These are phyloP conservation scores for Rhinoptilus africanus DNA, from an alignment of 2,113 vertebrate species.

Conservation along the genomic window DNA sequence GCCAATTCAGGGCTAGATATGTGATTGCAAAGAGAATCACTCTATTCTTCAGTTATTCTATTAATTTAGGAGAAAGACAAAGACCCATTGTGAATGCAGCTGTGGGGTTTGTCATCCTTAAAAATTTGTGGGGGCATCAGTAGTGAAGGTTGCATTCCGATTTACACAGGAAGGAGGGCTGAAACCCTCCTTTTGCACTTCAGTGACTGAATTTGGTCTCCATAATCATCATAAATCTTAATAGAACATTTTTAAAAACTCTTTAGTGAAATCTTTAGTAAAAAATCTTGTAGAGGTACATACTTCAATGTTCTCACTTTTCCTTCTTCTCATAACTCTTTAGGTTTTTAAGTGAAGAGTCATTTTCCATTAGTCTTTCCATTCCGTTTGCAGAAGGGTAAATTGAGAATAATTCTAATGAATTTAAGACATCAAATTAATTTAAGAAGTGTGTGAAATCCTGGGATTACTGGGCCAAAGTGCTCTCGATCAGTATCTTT, in stretches of 20 bases:
- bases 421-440: background rate
- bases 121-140: background rate
- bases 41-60: background rate
- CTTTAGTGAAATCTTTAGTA: background rate
- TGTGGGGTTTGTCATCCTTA: background rate
- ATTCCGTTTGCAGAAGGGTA: background rate
- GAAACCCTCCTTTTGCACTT: background rate
- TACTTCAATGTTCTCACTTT: background rate
- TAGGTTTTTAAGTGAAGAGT: background rate
- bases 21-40: background rate
- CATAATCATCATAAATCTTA: background rate
- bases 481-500: background rate
- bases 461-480: background rate
- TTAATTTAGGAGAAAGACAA: background rate
- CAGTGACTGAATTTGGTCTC: background rate
- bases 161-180: background rate
- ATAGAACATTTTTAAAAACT: background rate
- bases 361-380: background rate
- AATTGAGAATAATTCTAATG: background rate
- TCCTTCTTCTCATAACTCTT: background rate
- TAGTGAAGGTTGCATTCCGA: background rate
- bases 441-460: background rate
- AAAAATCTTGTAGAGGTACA: background rate
- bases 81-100: background rate
- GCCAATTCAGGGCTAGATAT: background rate